Evolutionary conservation across 2,888 invertebrate species (phyloP), one percentile per base, ranked within the genome.

Genomic region (Sarcophaga variegata): DNA sequence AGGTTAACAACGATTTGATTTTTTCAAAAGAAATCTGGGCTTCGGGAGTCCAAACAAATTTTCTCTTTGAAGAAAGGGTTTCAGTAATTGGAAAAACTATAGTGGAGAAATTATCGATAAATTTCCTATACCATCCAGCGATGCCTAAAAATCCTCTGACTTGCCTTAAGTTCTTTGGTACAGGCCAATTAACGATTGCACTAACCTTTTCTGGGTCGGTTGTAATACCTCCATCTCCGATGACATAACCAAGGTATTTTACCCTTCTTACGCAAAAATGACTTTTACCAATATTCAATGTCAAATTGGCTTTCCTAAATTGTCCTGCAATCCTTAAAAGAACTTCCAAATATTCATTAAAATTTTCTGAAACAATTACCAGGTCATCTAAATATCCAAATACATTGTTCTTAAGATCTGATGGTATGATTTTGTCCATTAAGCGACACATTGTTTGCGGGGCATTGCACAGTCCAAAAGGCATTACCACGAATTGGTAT

Each of bases 401-500:
- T 12, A 88, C 89, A 12, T 71, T 62, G 12, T 77, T 77, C 0
- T 78, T 78, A 3, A 89, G 14, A 20, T 88, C 74, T 0, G 77
- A 20, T 2, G 87, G 87, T 25, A 85, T 79, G 3, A 88, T 47
- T 25, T 60, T n/a, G 47, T 88, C 85, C 81, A 87, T 88, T 25
- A 82, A 49, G 12, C 83, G 47, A 11, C 85, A 79, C 76, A 88
- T 74, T n/a, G 86, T 84, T 45, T 78, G 79, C 3, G 88, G 71
- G 0, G 84, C 87, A 17, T 85, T 86, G 4, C 85, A 81, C 10
- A 88, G 72, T 2, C 86, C 85, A 25, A 88, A 89, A 10, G 88
- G 86, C 86, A 88, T 88, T 2, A 83, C 77, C 0, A 64, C 77
- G 59, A 87, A 88, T n/a, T 89, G 88, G 14, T 88, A 89, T 1